phyloP scores from a whole-genome alignment of 37 sponge, comb jelly and placozoan genomes.

The Hormiphora californensis region DNA sequence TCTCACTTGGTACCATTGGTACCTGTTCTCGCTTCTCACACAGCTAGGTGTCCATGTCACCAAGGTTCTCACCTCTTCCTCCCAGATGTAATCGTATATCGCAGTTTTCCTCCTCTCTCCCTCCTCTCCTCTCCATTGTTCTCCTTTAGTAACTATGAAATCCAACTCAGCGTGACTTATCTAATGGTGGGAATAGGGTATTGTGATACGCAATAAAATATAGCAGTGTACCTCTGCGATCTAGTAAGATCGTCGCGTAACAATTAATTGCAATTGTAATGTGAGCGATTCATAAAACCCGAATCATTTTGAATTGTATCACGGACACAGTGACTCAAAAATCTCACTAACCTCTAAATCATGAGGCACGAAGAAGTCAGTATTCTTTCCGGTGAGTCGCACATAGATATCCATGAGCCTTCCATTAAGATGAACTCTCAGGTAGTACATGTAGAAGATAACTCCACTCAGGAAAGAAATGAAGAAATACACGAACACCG shows the following conservation, averaged over 20 bases:
- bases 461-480: constrained; percentile 41
- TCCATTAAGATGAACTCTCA: constrained; percentile 56
- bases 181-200: background rate
- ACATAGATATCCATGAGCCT: constrained; percentile 54
- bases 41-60: no score
- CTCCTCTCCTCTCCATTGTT: constrained; percentile 59
- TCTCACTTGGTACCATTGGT: no score
- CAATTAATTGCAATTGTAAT: no score
- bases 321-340: no score
- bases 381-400: constrained; percentile 52
- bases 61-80: no score
- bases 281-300: no score
- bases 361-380: constrained; percentile 57
- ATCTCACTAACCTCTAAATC: constrained; percentile 55
- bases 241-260: no score
- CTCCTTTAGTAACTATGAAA: constrained; percentile 58
- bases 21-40: no score
- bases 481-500: constrained; percentile 58
- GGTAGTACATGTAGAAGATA: constrained; percentile 58
- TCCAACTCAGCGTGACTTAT: constrained; percentile 56
- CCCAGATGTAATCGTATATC: constrained; percentile 60
- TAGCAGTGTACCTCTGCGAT: no score
- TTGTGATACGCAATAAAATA: no score
- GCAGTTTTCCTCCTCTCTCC: constrained; percentile 59
- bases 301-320: no score